Percentiles rank a stretch among this genome's conserved stretches.
phyloP scores from a whole-genome alignment of 2,113 vertebrate genomes.

The Apodemus sylvaticus region DNA sequence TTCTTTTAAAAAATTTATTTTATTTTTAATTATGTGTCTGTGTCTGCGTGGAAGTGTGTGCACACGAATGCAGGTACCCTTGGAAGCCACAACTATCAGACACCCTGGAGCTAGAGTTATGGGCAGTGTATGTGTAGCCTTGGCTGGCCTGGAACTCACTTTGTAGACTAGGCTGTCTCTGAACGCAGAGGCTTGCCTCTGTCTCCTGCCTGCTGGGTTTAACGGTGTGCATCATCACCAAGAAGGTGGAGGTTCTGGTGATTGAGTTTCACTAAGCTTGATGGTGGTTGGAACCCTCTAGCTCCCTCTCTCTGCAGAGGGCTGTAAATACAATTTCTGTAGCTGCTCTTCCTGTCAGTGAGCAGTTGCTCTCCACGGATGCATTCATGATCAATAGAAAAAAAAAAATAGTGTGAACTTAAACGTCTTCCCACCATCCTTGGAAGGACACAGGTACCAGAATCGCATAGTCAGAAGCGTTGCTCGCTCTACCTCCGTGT shows the following conservation, averaged over 20 bases:
- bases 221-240: background rate
- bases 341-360: background rate
- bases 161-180: background rate
- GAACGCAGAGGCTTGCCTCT: background rate
- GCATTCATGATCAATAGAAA: background rate
- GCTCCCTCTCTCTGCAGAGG: background rate
- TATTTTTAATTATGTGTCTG: background rate
- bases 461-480: too few relatives aligned
- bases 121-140: background rate
- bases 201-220: background rate
- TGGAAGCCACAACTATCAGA: background rate
- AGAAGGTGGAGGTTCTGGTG: background rate
- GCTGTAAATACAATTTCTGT: too few relatives aligned
- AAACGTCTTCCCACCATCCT: background rate
- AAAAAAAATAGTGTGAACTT: background rate
- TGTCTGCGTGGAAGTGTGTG: background rate
- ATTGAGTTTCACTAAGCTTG: background rate
- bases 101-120: background rate
- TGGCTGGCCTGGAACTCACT: too few relatives aligned
- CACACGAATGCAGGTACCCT: background rate
- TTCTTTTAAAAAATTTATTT: background rate
- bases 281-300: too few relatives aligned
- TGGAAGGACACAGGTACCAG: background rate
- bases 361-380: background rate
- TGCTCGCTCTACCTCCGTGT: background rate